Percentiles rank a stretch among this genome's conserved stretches.
phyloP scores from a whole-genome alignment of 2,888 invertebrate genomes.

The Hirtodrosophila duncani region DNA sequence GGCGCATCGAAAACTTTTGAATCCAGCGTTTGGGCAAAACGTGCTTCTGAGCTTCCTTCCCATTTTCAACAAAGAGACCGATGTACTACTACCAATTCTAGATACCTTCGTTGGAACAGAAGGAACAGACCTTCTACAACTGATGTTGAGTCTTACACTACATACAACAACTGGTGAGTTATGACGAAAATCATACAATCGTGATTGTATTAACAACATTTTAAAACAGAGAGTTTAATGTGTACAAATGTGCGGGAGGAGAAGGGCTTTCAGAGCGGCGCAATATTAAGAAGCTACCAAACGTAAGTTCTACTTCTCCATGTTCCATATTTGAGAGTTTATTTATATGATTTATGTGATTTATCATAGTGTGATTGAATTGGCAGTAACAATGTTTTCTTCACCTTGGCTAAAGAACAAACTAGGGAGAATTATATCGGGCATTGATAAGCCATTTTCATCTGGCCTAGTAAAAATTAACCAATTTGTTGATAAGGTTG shows the following conservation, averaged over 20 bases:
- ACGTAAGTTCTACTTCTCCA: slow-evolving; percentile 1
- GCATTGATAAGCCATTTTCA: too few relatives aligned
- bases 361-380: background rate
- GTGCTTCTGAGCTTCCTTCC: slow-evolving; percentile 60
- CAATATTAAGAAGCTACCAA: background rate
- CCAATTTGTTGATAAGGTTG: background rate
- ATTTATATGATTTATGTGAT: too few relatives aligned
- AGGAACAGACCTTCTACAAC: slow-evolving; percentile 36
- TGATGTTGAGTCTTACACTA: slow-evolving; percentile 40
- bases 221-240: slow-evolving; percentile 14
- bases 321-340: too few relatives aligned
- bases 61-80: slow-evolving; percentile 56
- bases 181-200: background rate
- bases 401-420: too few relatives aligned
- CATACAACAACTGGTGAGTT: slow-evolving; percentile 56
- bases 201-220: background rate
- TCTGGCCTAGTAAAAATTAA: too few relatives aligned
- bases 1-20: slow-evolving; percentile 57
- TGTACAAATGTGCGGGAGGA: slow-evolving; percentile 4
- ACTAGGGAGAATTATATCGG: too few relatives aligned
- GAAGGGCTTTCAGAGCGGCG: background rate
- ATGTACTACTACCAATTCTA: slow-evolving; percentile 37
- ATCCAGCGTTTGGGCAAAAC: slow-evolving; percentile 59
- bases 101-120: slow-evolving; percentile 29
- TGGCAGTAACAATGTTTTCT: too few relatives aligned